Base-by-base conservation (phyloP, 2,113 vertebrate species). In the Trematocara unimaculatum region DNA sequence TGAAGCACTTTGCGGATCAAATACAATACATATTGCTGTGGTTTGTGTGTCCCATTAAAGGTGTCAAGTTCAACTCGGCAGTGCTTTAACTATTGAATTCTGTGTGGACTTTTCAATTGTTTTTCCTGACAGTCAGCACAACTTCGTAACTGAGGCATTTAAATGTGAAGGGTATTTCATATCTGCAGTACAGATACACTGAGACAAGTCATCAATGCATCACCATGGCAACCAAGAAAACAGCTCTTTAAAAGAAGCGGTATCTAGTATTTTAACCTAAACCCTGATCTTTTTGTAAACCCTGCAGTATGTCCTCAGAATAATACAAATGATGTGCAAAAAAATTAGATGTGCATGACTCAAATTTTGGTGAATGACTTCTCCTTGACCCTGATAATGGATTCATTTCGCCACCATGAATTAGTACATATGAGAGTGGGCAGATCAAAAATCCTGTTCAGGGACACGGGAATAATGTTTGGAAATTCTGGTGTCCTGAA, bases 31-130 rank as follows among this genome's bases (percentile, higher is more conserved):
- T 87, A 87, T 91, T 91, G 62, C 42, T 89, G 82, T 5, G 84
- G 78, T 91, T 87, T 91, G 86, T 18, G 88, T 47, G 77, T 91
- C 83, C 49, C 84, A 85, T 89, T 87, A 93, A 81, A 87, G 14
- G 80, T 72, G 89, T 90, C 64, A 78, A 80, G 79, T 84, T 91
- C 53, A 81, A 38, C 64, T 70, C 12, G 11, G 29, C 70, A 20
- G 29, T 2, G 83, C 79, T 90, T 82, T 38, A 84, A 67, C 82
- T 45, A 7, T 2, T 5, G 74, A 53, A 14, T 33, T 87, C 84
- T 81, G 85, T 5, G 78, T 62, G 83, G 86, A 89, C 31, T 79
- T 72, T 80, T 78, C 20, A 14, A 4, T 26, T 31, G 31, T 12
- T 20, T 7, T 3, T 0, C 60, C 18, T 40, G 6, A 14, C 6